Conservation (phyloP, 2,797 vertebrate genomes). For the Ambastaia sidthimunki region DNA sequence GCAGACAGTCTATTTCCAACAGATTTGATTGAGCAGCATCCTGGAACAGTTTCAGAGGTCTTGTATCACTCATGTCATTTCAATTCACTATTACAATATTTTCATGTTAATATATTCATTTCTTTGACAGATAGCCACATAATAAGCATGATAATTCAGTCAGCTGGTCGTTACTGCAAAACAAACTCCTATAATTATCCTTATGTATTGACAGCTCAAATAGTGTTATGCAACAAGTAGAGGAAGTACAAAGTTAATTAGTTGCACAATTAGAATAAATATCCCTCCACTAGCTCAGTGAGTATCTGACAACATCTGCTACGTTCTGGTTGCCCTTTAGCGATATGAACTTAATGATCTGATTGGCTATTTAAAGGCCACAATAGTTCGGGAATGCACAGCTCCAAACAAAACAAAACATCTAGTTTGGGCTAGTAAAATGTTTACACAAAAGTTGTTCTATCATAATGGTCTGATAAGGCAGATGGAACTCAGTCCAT, state of each 20-base stretch:
- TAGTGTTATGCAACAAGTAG: not conserved
- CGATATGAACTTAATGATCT: conserved; percentile 3
- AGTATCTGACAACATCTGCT: conserved; percentile 5
- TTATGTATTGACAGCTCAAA: not conserved
- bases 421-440: not conserved
- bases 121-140: not conserved
- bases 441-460: not conserved
- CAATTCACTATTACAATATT: no score
- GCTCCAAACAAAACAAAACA: not conserved
- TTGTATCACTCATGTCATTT: no score
- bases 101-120: not conserved
- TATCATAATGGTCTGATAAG: conserved; percentile 30
- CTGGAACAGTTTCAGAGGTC: no score
- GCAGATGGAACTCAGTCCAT: conserved; percentile 11
- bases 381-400: not conserved
- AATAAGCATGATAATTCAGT: not conserved
- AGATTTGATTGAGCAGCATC: no score
- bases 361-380: not conserved
- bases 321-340: not conserved
- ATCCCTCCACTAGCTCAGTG: not conserved
- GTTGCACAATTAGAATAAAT: not conserved
- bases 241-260: not conserved
- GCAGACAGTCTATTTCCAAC: no score
- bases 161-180: not conserved
- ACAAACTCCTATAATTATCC: not conserved